Conservation (phyloP, 2,797 vertebrate genomes). For the Characodon lateralis region DNA sequence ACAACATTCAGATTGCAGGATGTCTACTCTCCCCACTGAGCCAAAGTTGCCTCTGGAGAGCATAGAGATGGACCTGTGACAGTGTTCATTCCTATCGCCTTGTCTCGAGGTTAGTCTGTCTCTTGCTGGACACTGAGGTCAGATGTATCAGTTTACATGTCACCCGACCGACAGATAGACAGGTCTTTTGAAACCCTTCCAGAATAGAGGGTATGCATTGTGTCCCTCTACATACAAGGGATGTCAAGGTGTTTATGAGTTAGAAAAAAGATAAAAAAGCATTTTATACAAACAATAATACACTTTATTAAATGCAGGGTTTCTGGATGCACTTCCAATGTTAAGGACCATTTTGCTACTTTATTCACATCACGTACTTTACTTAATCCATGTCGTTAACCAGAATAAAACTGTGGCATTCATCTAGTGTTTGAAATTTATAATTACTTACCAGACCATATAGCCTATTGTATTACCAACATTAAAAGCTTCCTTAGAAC, state of each 20-base stretch:
- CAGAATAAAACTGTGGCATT: neutral
- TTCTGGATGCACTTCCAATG: neutral
- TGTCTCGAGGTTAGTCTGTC: slow-evolving; percentile 34
- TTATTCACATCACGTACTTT: neutral
- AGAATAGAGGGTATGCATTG: slow-evolving; percentile 43
- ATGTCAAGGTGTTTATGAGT: slow-evolving; percentile 8
- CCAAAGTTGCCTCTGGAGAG: neutral
- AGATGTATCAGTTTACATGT: slow-evolving; percentile 43
- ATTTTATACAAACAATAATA: slow-evolving; percentile 38
- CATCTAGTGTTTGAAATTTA: neutral
- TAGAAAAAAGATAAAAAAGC: slow-evolving; percentile 3
- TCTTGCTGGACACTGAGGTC: slow-evolving; percentile 30
- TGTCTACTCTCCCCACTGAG: too few species aligned
- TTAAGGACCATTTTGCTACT: neutral
- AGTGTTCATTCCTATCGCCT: slow-evolving; percentile 54
- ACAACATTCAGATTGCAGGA: too few species aligned
- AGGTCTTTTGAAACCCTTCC: slow-evolving; percentile 43
- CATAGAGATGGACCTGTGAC: slow-evolving; percentile 11
- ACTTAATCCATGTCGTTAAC: neutral
- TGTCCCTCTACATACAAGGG: slow-evolving; percentile 24
- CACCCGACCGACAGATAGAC: slow-evolving; percentile 27
- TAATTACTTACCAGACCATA: neutral
- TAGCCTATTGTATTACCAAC: neutral
- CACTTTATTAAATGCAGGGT: slow-evolving; percentile 15
- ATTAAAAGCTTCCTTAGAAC: slow-evolving; percentile 17